Base-by-base conservation (phyloP, 1,140 invertebrate genomes). In the Coptotermes formosanus region DNA sequence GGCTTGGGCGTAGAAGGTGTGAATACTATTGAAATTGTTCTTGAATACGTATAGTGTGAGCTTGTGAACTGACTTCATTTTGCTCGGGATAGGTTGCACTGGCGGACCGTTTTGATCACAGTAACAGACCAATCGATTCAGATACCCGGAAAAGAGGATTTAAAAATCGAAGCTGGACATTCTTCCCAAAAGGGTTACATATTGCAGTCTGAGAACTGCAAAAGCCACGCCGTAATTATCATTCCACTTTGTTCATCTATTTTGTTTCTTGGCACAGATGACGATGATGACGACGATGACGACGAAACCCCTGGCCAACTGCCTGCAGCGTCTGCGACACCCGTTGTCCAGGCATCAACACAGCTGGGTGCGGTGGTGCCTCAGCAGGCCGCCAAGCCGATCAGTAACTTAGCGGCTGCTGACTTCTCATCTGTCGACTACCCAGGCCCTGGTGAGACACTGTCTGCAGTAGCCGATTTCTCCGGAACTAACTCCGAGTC, bases 271-370 rank as follows among this genome's bases (percentile, higher is more conserved):
- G 14, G 25, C 48, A 12, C 87, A 90, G 91, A 90, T 44, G 94
- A 95, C 84, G 95, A 96, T 84, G 95, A 96, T 85, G 94, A 95
- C 85, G 95, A 96, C 84, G 95, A 95, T 52, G 93, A 94, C 82
- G 93, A 93, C 21, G 90, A 91, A 1, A 90, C 89, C 45, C 89
- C 91, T 9, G 91, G 90, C 14, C 89, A 90, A 69, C 7, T 16
- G 30, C 64, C 86, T 25, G 83, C 23, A 55, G 86, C 86, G 7
- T 91, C 92, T 7, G 91, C 93, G 87, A 90, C 91, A 21, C 86
- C 89, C 8, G 88, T 87, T 64, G 89, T 89, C 14, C 88, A 90
- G 44, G 90, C 88, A 14, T 88, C 90, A 0, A 88, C 92, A 16
- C 91, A 90, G 11, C 90, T 89, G 0, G 87, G 88, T 21, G 89